Percentiles rank a stretch among this genome's conserved stretches.
phyloP scores from a whole-genome alignment of 2,113 vertebrate species.

The Climacteris rufus region DNA sequence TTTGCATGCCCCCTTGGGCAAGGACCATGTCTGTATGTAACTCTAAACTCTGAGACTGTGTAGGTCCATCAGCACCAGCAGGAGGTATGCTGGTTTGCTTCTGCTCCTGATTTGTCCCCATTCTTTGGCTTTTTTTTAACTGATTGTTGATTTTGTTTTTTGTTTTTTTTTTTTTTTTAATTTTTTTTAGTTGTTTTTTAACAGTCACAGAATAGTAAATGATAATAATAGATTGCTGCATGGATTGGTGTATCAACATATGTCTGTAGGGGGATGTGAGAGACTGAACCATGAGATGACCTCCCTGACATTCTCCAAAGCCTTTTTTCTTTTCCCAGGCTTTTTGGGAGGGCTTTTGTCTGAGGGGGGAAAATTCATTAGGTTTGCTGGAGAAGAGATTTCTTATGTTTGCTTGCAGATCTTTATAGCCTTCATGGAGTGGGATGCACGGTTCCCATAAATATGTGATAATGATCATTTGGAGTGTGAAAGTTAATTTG shows the following conservation, averaged over 20 bases:
- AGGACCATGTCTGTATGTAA: background rate
- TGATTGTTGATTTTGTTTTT: background rate
- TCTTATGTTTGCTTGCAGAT: conserved; percentile 27
- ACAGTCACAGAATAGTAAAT: background rate
- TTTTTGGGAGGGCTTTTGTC: background rate
- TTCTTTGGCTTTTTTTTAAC: background rate
- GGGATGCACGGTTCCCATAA: conserved; percentile 26
- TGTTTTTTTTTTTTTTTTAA: background rate
- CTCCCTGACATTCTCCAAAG: conserved; percentile 27
- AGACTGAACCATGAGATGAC: conserved; percentile 27
- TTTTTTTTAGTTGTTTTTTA: background rate
- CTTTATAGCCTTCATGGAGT: background rate
- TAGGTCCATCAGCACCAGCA: background rate
- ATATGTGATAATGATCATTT: conserved; percentile 39
- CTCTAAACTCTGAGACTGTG: background rate
- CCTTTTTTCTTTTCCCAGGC: conserved; percentile 7
- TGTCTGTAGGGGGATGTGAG: conserved; percentile 22
- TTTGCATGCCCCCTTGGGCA: background rate
- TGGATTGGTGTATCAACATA: background rate
- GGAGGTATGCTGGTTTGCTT: background rate
- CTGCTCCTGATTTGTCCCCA: background rate
- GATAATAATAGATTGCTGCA: conserved; percentile 19
- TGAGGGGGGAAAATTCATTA: background rate
- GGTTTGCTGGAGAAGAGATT: background rate
- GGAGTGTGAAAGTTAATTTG: conserved; percentile 48